Conservation (phyloP, 2,888 invertebrate genomes). For the Dryocosmus kuriphilus region DNA sequence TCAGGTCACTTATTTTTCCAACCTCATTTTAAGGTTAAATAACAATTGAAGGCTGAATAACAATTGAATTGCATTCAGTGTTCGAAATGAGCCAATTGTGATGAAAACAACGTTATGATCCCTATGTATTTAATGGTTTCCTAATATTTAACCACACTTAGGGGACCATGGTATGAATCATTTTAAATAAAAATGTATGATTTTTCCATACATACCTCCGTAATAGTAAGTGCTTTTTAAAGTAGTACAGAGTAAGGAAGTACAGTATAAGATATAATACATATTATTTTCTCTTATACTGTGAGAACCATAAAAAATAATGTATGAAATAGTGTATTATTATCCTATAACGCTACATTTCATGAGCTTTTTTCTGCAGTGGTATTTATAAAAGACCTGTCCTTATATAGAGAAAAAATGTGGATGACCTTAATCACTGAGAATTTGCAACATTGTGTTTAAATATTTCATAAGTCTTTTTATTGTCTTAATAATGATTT, state of each 20-base stretch:
- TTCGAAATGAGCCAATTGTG: no score
- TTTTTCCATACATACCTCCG: not conserved
- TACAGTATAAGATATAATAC: no score
- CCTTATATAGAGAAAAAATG: not conserved
- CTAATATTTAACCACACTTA: no score
- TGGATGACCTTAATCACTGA: not conserved
- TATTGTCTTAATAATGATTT: not conserved
- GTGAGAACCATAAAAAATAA: not conserved
- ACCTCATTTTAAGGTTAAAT: no score
- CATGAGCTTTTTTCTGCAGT: not conserved
- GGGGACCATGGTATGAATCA: no score
- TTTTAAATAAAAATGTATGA: no score
- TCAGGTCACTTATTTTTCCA: no score
- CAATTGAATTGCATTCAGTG: no score
- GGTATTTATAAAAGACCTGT: not conserved
- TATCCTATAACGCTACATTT: not conserved
- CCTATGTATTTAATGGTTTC: no score
- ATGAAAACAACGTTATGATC: no score
- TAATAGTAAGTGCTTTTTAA: not conserved
- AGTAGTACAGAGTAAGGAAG: not conserved
- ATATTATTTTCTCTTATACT: not conserved
- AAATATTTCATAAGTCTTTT: not conserved
- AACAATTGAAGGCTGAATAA: no score
- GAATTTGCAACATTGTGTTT: not conserved
- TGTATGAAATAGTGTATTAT: not conserved